Conservation (phyloP, 2,888 invertebrate species). For the Timema podura region DNA sequence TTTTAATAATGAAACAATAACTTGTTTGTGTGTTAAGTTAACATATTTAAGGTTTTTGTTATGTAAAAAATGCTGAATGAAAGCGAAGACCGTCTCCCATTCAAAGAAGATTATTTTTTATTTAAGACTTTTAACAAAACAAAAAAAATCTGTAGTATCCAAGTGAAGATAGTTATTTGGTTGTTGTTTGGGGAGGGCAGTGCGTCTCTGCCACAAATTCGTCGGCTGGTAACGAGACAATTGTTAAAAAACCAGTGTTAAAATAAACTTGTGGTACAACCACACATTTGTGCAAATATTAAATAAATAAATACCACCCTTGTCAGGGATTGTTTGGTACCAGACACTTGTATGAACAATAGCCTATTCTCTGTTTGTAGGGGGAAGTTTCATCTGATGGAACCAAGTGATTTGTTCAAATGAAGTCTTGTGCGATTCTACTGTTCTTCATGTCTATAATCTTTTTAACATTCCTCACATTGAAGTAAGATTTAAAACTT, state of each 20-base stretch:
- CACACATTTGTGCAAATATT: too few relatives aligned
- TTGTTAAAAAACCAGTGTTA: conserved; percentile 20
- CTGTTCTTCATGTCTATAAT: conserved; percentile 31
- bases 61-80: conserved; percentile 25
- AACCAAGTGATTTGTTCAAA: conserved; percentile 22
- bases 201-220: not conserved
- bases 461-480: conserved; percentile 31
- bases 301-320: too few relatives aligned
- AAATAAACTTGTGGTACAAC: conserved; percentile 18
- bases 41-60: conserved; percentile 12
- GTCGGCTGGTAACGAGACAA: conserved; percentile 17
- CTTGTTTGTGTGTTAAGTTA: conserved; percentile 28
- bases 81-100: conserved; percentile 26
- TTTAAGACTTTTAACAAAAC: conserved; percentile 17
- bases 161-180: too few relatives aligned
- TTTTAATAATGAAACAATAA: conserved; percentile 24
- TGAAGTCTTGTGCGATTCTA: conserved; percentile 25
- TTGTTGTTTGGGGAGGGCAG: not conserved
- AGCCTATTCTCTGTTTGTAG: conserved; percentile 26
- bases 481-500: conserved; percentile 20
- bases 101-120: conserved; percentile 29
- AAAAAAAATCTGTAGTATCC: not conserved
- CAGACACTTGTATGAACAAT: not conserved
- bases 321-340: too few relatives aligned
- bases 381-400: conserved; percentile 22